These are phyloP conservation scores for Paralvinella palmiformis DNA, from an alignment of 1,140 invertebrate genomes.

Conservation along the genomic window DNA sequence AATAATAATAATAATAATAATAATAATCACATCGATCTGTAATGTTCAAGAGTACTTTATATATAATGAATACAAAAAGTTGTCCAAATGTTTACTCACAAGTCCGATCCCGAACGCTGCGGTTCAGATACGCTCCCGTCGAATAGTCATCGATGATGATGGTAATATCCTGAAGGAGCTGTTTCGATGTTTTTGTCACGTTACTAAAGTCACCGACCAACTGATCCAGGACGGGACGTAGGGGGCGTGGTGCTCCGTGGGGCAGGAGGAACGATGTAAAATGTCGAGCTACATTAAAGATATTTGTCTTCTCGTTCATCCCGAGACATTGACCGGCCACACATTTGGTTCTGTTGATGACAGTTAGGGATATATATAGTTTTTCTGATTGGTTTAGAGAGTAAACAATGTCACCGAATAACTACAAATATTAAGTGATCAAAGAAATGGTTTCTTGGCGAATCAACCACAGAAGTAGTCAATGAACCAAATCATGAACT, in stretches of 20 bases:
- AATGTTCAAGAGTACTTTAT: no score
- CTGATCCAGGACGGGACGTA: constrained; percentile 35
- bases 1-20: no score
- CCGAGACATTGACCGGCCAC: constrained; percentile 41
- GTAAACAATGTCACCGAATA: no score
- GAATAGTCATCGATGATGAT: constrained; percentile 36
- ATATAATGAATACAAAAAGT: no score
- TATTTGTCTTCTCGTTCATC: constrained; percentile 51
- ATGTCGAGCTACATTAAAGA: constrained; percentile 50
- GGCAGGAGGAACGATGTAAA: constrained; percentile 50
- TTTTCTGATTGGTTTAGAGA: not conserved
- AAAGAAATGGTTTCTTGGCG: no score
- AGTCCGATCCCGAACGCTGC: no score
- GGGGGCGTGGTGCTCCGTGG: constrained; percentile 42
- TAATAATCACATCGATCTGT: no score
- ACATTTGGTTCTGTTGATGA: constrained; percentile 34
- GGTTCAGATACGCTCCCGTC: constrained; percentile 42
- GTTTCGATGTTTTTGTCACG: constrained; percentile 31
- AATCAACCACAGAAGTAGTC: no score
- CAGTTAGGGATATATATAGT: not conserved
- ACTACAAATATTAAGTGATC: no score
- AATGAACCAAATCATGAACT: no score
- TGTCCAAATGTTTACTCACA: no score
- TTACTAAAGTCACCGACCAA: constrained; percentile 39
- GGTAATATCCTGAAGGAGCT: constrained; percentile 37